Conservation (phyloP, 2,797 vertebrate genomes). For the Bradypus variegatus region DNA sequence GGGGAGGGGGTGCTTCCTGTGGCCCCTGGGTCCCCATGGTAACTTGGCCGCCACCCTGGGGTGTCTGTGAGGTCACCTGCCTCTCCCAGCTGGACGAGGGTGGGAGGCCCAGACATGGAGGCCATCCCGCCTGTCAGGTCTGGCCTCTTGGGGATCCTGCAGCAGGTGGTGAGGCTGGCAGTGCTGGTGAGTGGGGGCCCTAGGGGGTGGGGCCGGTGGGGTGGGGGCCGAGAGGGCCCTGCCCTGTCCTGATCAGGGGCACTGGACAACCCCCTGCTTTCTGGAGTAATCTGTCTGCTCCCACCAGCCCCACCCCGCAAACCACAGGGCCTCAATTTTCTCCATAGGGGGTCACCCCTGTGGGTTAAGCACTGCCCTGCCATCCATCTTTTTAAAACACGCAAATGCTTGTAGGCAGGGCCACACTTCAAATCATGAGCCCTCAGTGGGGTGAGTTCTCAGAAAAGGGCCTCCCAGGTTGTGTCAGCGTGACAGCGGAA, state of each 20-base stretch:
- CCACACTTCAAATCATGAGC: too few relatives aligned
- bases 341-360: not conserved
- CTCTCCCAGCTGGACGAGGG: not conserved
- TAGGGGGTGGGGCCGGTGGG: accelerated
- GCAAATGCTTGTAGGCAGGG: not conserved
- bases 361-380: too few relatives aligned
- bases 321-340: not conserved
- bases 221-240: not conserved
- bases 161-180: not conserved
- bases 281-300: not conserved
- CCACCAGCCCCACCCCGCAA: not conserved
- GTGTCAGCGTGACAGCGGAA: not conserved
- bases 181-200: constrained; percentile 6
- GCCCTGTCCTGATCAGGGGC: not conserved
- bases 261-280: not conserved
- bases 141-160: constrained; percentile 21
- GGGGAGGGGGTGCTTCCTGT: not conserved
- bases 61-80: constrained; percentile 55
- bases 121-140: not conserved
- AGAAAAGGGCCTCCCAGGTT: not conserved
- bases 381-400: not conserved
- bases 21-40: constrained; percentile 21
- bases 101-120: constrained; percentile 39
- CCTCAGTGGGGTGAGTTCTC: not conserved
- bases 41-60: not conserved